Evolutionary conservation across 2,797 vertebrate species (phyloP), one percentile per base, ranked within the genome.

Genomic region (Brachymystax lenok): DNA sequence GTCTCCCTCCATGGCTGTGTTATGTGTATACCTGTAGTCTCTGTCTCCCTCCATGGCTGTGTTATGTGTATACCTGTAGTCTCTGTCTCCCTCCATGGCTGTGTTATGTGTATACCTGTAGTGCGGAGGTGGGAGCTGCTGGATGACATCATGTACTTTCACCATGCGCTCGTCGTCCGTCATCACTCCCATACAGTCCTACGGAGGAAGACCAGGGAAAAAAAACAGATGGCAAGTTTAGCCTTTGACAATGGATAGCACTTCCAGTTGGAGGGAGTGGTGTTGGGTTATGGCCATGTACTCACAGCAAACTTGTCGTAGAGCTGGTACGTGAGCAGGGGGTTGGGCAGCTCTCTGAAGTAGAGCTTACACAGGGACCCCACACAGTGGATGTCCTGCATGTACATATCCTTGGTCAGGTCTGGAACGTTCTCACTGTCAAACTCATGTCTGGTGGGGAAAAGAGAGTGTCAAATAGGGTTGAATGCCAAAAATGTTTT

Each of bases 371-470:
- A 95, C 73, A 96, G 90, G 2, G 95, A 96, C 69, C 94, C 95
- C 63, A 96, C 94, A 0, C 94, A 95, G 86, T 96, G 95, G 82
- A 96, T 95, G 76, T 96, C 95, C 86, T 96, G 95, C 73, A 96
- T 90, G 80, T 94, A 95, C 30, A 93, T 66, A 0, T 95, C 95
- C 73, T 91, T 93, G 0, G 93, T 93, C 73, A 96, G 90, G 52
- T 95, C 95, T 0, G 95, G 95, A 28, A 95, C 88, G 66, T 94
- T 90, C 89, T 96, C 95, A 0, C 94, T 94, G 87, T 96, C 95
- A 84, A 95, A 96, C 83, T 96, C 95, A 16, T 96, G 95, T 84
- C 95, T 95, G 78, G 46, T n/a, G 5, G 33, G 5, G 5, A 1
- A 52, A n/a, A 75, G 19, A 28, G n/a, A 35, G 19, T 50, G 72